Percentiles rank a stretch among this genome's conserved stretches.
Conservation (phyloP, 2,888 invertebrate species). For the Pantelozetes paolii region DNA sequence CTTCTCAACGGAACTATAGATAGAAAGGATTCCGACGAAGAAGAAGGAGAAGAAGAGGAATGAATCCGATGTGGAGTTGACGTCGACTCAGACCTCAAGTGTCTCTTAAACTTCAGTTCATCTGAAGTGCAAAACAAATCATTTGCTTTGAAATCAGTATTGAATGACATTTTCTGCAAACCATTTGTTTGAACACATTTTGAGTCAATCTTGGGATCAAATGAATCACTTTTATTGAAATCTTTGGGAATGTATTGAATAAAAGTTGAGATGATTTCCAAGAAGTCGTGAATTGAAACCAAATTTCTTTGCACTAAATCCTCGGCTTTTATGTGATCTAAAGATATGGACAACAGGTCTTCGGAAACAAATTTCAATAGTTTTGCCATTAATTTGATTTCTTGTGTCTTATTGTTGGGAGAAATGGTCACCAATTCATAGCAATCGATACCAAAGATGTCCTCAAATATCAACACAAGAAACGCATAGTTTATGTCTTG, state of each 20-base stretch:
- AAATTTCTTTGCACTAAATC: constrained; percentile 5
- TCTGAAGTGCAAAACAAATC: background rate
- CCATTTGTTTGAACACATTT: constrained; percentile 2
- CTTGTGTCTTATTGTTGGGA: background rate
- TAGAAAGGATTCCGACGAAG: background rate
- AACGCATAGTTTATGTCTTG: background rate
- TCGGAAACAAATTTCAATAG: background rate
- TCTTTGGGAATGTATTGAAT: constrained; percentile 16
- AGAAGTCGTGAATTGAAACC: background rate
- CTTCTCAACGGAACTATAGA: background rate
- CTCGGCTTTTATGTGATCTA: constrained; percentile 16
- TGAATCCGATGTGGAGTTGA: background rate
- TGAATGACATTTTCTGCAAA: background rate
- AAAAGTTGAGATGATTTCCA: background rate
- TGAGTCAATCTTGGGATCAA: background rate
- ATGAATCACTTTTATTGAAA: background rate
- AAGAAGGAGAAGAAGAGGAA: background rate
- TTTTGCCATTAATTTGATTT: background rate
- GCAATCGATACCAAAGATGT: background rate
- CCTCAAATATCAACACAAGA: background rate
- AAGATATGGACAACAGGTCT: background rate
- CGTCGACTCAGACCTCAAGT: background rate
- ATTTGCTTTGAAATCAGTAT: background rate
- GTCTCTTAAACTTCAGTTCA: background rate
- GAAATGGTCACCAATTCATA: background rate